Base-by-base conservation (phyloP, 2,113 vertebrate species). In the Nibea coibor region DNA sequence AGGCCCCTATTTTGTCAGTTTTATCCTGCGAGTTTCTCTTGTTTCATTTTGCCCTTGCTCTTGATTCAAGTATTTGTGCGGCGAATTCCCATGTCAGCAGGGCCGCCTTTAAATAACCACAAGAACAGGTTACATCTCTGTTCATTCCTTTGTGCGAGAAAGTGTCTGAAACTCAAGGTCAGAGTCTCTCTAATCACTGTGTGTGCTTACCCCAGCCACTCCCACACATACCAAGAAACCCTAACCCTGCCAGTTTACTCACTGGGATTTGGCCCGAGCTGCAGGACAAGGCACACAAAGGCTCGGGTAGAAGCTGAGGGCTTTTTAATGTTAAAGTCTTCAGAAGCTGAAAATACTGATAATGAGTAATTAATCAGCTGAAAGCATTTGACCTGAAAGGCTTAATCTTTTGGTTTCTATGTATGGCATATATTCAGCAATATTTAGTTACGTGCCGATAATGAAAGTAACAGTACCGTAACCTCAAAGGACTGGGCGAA, bases 221-320 rank as follows among this genome's bases (percentile, higher is more conserved):
- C 88, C 85, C 82, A 61, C 88, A 87, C 92, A 92, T 90, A 90
- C 89, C 89, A 87, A 84, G 67, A 85, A 88, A 77, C 66, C 67
- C 39, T 43, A 75, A 75, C 82, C 51, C 83, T 73, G 72, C 80
- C 75, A 56, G 70, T 83, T 80, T 26, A 67, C 76, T 82, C 69
- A 26, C 76, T 90, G 66, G 77, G 78, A 83, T 75, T 74, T 71
- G 80, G 61, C 56, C 63, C 19, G 14, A 26, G 26, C 62, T 68
- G 74, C 81, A 85, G 72, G 61, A 80, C 77, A 75, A 85, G 80
- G 83, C 83, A 75, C 59, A 71, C 62, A 45, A 24, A 82, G 75
- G 71, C 35, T 19, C 20, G 4, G 28, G 47, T 19, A 50, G 66
- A 66, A 68, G 54, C 28, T 51, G 20, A 39, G 54, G 57, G 62